phyloP scores from a whole-genome alignment of 2,888 invertebrate species.

The Tyria jacobaeae region DNA sequence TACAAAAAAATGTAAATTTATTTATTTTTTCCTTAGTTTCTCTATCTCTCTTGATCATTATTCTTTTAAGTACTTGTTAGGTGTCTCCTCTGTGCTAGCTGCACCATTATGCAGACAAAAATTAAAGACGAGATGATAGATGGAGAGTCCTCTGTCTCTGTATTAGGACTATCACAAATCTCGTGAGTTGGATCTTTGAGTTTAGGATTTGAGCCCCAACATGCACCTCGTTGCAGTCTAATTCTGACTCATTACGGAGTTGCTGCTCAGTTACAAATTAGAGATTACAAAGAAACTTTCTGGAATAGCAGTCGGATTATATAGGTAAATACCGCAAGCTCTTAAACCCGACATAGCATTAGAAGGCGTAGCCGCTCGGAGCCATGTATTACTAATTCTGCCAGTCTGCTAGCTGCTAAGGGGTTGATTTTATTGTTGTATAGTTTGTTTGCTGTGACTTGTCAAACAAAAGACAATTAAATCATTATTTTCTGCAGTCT shows the following conservation, averaged over 20 bases:
- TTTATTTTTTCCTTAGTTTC: no score
- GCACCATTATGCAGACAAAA: not conserved
- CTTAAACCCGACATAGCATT: constrained; percentile 44
- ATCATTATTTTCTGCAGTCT: not conserved
- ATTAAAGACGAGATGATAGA: not conserved
- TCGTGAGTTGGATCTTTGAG: not conserved
- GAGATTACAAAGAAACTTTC: constrained; percentile 25
- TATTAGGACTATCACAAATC: not conserved
- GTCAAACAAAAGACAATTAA: constrained; percentile 6
- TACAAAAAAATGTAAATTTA: no score
- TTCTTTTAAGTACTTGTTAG: constrained; percentile 32
- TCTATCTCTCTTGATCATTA: not conserved
- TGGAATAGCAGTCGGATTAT: constrained; percentile 36
- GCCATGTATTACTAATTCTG: constrained; percentile 39
- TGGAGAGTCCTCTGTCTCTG: not conserved
- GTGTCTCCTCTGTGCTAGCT: constrained; percentile 22
- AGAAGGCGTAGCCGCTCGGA: constrained; percentile 34
- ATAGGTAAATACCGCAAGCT: constrained; percentile 41
- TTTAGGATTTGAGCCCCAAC: not conserved
- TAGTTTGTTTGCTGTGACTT: constrained; percentile 15
- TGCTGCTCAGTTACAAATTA: not conserved
- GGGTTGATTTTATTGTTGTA: constrained; percentile 37
- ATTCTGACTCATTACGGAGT: not conserved
- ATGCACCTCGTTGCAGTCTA: not conserved
- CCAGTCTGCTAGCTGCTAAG: constrained; percentile 33